Conservation (phyloP, 2,888 invertebrate species). For the Hanleya hanleyi region DNA sequence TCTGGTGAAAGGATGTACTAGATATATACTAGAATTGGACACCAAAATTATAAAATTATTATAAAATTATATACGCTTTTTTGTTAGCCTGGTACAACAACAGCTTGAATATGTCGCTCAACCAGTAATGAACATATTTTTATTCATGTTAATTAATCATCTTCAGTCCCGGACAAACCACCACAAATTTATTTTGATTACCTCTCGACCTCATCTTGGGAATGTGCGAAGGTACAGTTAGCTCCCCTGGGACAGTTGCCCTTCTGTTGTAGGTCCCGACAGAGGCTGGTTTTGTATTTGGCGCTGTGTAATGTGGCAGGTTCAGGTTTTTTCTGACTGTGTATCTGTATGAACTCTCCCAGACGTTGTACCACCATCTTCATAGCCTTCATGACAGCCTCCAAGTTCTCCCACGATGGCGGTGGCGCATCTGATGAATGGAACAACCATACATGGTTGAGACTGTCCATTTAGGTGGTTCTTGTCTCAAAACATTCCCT, state of each 20-base stretch:
- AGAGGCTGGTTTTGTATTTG: constrained; percentile 92
- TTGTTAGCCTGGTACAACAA: too few relatives aligned
- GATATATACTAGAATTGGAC: too few relatives aligned
- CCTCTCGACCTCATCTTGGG: constrained; percentile 91
- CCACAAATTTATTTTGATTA: constrained; percentile 60
- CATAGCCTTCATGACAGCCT: constrained; percentile 68
- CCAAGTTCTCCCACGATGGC: constrained; percentile 72
- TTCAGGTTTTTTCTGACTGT: constrained; percentile 76
- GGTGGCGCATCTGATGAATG: constrained; percentile 66
- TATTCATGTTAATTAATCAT: not conserved
- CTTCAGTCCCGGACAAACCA: not conserved
- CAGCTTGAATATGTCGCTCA: too few relatives aligned
- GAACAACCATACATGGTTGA: too few relatives aligned
- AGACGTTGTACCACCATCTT: constrained; percentile 82
- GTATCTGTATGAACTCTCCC: constrained; percentile 85
- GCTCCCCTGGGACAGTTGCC: constrained; percentile 90
- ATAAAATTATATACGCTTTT: too few relatives aligned
- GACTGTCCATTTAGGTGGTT: too few relatives aligned
- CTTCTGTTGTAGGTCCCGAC: constrained; percentile 86
- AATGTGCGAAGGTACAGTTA: constrained; percentile 94
- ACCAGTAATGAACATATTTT: too few relatives aligned
- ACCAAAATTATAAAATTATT: too few relatives aligned
- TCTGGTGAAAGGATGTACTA: too few relatives aligned
- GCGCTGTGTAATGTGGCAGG: constrained; percentile 57
- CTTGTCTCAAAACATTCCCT: too few relatives aligned